Evolutionary conservation across 2,113 vertebrate species (phyloP).

Genomic region (Oreotrochilus melanogaster): DNA sequence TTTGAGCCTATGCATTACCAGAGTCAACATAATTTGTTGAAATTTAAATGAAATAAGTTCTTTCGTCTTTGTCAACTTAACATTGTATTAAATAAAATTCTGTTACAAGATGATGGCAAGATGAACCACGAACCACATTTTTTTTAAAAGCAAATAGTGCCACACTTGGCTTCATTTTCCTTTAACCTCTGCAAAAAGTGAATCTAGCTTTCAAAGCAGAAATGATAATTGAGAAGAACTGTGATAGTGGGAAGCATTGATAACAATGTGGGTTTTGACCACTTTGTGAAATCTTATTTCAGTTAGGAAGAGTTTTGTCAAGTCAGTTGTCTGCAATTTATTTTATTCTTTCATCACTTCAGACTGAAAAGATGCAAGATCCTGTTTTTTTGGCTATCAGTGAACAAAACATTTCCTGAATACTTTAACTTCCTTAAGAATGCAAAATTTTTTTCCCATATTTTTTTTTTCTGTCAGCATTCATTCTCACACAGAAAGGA

Average conservation of each 20-base stretch:
- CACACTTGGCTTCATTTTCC: slow-evolving; percentile 19
- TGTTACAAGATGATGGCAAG: slow-evolving; percentile 69
- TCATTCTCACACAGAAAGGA: slow-evolving; percentile 44
- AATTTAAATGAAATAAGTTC: background rate
- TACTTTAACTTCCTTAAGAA: slow-evolving; percentile 76
- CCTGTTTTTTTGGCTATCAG: slow-evolving; percentile 78
- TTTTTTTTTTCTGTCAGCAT: slow-evolving; percentile 59
- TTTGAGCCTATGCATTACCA: background rate
- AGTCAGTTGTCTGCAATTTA: slow-evolving; percentile 63
- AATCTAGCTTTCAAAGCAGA: slow-evolving; percentile 57
- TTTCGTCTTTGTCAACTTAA: background rate
- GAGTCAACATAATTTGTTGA: slow-evolving; percentile 18
- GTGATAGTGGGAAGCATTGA: slow-evolving; percentile 65
- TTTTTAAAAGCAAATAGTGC: background rate
- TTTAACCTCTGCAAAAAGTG: slow-evolving; percentile 46
- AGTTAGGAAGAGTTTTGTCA: slow-evolving; percentile 74
- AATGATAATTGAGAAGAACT: slow-evolving; percentile 60
- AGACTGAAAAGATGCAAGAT: slow-evolving; percentile 65
- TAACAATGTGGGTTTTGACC: slow-evolving; percentile 79
- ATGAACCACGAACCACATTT: slow-evolving; percentile 49
- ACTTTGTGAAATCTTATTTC: slow-evolving; percentile 71
- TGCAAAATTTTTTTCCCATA: slow-evolving; percentile 52
- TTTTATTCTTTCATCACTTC: slow-evolving; percentile 69
- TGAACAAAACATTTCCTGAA: slow-evolving; percentile 85
- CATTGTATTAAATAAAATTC: slow-evolving; percentile 8